Percentiles rank a stretch among this genome's conserved stretches.
Evolutionary conservation across 1,140 invertebrate genomes (phyloP).

Genomic region (Matsumurasca onukii): DNA sequence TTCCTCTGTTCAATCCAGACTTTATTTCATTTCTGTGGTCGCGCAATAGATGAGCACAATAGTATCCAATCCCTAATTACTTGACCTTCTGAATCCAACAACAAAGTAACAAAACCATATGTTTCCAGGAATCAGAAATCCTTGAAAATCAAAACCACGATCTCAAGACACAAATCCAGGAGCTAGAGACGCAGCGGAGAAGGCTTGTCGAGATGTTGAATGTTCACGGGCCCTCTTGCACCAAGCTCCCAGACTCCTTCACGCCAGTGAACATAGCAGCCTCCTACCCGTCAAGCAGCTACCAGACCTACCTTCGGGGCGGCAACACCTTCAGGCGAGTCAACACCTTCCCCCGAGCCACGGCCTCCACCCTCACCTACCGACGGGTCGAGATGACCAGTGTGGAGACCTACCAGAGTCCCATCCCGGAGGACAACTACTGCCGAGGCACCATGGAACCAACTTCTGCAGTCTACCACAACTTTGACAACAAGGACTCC

Average conservation of each 20-base stretch:
- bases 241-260: conserved; percentile 56
- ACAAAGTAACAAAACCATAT: too few relatives aligned
- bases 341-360: conserved; percentile 9
- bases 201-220: conserved; percentile 72
- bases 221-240: conserved; percentile 66
- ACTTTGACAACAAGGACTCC: not conserved
- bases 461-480: conserved; percentile 11
- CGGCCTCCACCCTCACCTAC: not conserved
- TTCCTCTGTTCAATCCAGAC: too few relatives aligned
- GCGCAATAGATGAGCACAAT: too few relatives aligned
- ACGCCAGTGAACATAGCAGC: not conserved
- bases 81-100: too few relatives aligned
- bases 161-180: conserved; percentile 77
- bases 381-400: conserved; percentile 23
- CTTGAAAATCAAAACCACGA: conserved; percentile 85
- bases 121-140: conserved; percentile 75
- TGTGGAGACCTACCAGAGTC: conserved; percentile 21
- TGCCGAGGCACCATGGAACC: not conserved
- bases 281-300: not conserved
- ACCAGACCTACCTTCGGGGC: not conserved
- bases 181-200: conserved; percentile 69
- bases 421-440: conserved; percentile 4
- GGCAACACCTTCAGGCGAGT: conserved; percentile 13
- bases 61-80: too few relatives aligned
- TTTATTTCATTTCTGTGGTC: too few relatives aligned